Base-by-base conservation (phyloP, 2,888 invertebrate species). In the Dendrolimus pini region DNA sequence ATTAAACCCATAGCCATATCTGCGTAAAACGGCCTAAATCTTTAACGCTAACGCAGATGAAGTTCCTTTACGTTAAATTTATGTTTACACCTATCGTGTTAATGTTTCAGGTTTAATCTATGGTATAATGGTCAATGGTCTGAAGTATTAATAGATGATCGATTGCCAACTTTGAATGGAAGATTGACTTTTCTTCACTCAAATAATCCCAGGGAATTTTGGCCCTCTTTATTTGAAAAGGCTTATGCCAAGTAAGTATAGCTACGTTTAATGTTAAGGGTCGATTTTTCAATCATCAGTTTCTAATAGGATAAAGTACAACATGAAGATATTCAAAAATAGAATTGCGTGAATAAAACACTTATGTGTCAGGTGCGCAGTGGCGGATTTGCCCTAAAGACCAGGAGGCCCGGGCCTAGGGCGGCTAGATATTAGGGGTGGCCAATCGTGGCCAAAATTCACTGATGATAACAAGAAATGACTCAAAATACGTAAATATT, bases 121-220 rank as follows among this genome's bases (percentile, higher is more conserved):
- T 98, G 97, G 97, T 97, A 97, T 96, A 97, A 96, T 75, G 97
- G 97, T 7, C 96, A 97, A 77, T 98, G 97, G 97, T 94, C 95
- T 41, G 97, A 97, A 79, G 89, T 89, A 41, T 89, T 97, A 56
- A 96, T 98, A 14, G 97, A 98, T 79, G 98, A 98, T 82, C 93
- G 96, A 30, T 91, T 98, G 61, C 97, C 97, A 7, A 97, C 97
- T 0, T 96, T 97, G 54, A 95, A 96, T 77, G 96, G 96, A 9
- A 93, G 95, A 65, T 91, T 97, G 62, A 96, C 96, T 53, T 98
- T 98, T 83, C 92, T 97, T 61, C 97, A 97, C 80, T 93, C 95
- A 54, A 94, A 94, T 65, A 92, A 94, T 66, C 94, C 95, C 1
- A 95, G 96, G 67, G 96, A 96, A 76, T 96, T 95, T 77, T 98